Evolutionary conservation across 2,888 invertebrate genomes (phyloP).

Genomic region (Melinopterus prodromus): DNA sequence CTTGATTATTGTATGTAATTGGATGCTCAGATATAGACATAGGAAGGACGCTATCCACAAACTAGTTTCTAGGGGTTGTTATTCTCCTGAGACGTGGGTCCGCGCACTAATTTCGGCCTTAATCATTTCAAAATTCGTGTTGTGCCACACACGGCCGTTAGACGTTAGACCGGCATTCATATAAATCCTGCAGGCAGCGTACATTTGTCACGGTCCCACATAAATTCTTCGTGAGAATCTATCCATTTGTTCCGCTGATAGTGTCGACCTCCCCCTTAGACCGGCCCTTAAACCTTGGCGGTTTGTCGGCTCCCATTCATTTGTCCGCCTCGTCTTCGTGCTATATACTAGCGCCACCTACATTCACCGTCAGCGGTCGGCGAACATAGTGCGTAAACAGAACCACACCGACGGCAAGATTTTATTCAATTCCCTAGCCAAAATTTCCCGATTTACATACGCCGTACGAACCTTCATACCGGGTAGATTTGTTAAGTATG

Average conservation of each 20-base stretch:
- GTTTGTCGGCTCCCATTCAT: conserved; percentile 4
- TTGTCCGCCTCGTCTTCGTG: neutral
- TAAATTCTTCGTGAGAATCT: conserved; percentile 24
- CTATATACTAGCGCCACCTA: neutral
- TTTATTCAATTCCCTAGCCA: neutral
- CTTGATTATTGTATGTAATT: no score
- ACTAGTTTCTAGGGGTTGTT: neutral
- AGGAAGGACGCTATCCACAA: neutral
- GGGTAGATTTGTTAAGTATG: neutral
- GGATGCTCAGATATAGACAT: neutral
- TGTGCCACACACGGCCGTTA: conserved; percentile 4
- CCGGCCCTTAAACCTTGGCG: neutral
- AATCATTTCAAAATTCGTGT: conserved; percentile 20
- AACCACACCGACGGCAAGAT: neutral
- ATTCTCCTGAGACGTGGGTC: neutral
- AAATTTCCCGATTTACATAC: neutral
- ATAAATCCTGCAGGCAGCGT: conserved; percentile 23
- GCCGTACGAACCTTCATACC: neutral
- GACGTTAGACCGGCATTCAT: conserved; percentile 10
- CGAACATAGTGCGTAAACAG: neutral
- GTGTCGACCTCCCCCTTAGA: conserved; percentile 19
- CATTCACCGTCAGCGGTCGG: neutral
- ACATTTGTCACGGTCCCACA: conserved; percentile 30
- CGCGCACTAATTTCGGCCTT: conserved; percentile 7
- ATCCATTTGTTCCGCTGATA: conserved; percentile 30